Evolutionary conservation across 2,888 invertebrate species (phyloP).

Genomic region (Agrilus mali): DNA sequence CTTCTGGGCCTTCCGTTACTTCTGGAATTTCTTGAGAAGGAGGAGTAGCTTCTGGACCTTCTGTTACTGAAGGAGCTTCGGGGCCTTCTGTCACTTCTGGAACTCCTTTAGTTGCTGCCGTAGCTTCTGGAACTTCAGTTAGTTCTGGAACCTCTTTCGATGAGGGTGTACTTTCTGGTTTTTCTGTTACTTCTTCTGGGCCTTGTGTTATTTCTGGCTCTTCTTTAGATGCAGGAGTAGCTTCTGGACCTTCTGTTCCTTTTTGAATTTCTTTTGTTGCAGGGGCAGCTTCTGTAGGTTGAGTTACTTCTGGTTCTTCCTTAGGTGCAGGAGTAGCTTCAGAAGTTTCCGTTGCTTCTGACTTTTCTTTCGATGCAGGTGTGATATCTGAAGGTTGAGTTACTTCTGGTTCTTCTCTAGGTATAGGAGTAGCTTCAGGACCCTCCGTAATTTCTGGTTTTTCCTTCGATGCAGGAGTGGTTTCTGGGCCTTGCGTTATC

Average conservation of each 20-base stretch:
- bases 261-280: not conserved
- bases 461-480: not conserved
- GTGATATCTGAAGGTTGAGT: not conserved
- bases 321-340: constrained; percentile 2
- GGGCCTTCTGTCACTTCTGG: constrained; percentile 2
- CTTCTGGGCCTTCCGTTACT: constrained; percentile 5
- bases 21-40: constrained; percentile 3
- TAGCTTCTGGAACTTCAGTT: constrained; percentile 10
- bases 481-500: constrained; percentile 3
- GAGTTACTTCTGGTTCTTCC: not conserved
- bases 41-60: constrained; percentile 18
- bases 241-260: constrained; percentile 4
- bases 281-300: not conserved
- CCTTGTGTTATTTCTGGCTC: constrained; percentile 8
- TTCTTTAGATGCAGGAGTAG: constrained; percentile 6
- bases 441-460: not conserved
- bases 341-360: not conserved
- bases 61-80: too few species aligned
- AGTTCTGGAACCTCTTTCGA: constrained; percentile 6
- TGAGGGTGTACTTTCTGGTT: constrained; percentile 1
- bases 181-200: constrained; percentile 5
- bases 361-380: constrained; percentile 1
- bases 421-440: not conserved
- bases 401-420: not conserved
- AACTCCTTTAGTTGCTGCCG: constrained; percentile 6